Evolutionary conservation across 2,888 invertebrate species (phyloP).

Genomic region (Lochmaea capreae): DNA sequence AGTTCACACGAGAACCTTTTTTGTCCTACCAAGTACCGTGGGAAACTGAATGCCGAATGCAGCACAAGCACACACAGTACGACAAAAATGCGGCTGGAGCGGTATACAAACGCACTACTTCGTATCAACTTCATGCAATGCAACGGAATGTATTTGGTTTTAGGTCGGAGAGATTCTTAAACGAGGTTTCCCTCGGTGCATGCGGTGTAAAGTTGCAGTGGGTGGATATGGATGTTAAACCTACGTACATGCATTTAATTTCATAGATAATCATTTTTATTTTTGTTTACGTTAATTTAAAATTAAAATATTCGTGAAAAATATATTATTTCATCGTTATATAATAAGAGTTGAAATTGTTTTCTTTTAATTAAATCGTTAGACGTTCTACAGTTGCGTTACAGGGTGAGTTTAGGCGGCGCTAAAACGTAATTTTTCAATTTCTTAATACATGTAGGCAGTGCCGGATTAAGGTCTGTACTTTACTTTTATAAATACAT

Average conservation of each 20-base stretch:
- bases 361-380: too few relatives aligned
- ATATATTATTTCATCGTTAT: too few relatives aligned
- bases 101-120: constrained; percentile 12
- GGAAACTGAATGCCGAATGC: constrained; percentile 37
- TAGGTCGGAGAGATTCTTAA: neutral
- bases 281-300: neutral
- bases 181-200: neutral
- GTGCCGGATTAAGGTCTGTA: too few relatives aligned
- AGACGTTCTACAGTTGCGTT: too few relatives aligned
- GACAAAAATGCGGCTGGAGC: constrained; percentile 20
- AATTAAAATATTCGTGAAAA: too few relatives aligned
- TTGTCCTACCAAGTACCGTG: constrained; percentile 31
- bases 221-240: constrained; percentile 1
- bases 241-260: neutral
- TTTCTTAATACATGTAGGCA: too few relatives aligned
- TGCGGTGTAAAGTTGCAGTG: constrained; percentile 4
- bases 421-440: too few relatives aligned
- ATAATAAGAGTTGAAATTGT: too few relatives aligned
- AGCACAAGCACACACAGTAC: constrained; percentile 5
- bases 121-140: neutral
- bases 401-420: too few relatives aligned
- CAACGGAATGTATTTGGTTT: neutral
- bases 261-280: neutral
- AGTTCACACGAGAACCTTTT: constrained; percentile 26
- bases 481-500: too few relatives aligned